phyloP scores from a whole-genome alignment of 2,113 vertebrate genomes.

The Nettapus auritus region DNA sequence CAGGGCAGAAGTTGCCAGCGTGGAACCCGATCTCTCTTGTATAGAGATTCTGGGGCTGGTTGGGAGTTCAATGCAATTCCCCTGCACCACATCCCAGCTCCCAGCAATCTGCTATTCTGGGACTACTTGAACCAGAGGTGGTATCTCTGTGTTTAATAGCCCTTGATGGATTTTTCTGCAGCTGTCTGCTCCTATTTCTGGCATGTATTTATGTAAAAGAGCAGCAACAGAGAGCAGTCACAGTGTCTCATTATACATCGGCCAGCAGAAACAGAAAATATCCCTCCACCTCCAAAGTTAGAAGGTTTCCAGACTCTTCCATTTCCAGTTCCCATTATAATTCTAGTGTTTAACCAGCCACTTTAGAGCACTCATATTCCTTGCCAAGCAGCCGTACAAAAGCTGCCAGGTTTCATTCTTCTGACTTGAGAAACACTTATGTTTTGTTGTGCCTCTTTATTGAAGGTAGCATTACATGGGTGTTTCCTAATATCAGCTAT shows the following conservation, averaged over 20 bases:
- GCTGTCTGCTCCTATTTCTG: conserved; percentile 54
- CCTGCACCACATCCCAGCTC: background rate
- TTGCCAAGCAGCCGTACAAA: conserved; percentile 10
- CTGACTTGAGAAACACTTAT: background rate
- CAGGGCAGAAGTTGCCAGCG: background rate
- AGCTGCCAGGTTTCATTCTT: conserved; percentile 36
- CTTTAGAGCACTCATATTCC: background rate
- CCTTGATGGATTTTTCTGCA: conserved; percentile 42
- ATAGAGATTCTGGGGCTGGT: fast-evolving
- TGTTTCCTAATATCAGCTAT: conserved; percentile 26
- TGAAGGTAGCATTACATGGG: conserved; percentile 44
- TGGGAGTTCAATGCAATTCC: fast-evolving
- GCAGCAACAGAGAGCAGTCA: background rate
- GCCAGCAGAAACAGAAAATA: conserved; percentile 33
- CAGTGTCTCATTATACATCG: background rate
- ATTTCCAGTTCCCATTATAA: conserved; percentile 23
- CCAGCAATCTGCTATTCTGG: background rate
- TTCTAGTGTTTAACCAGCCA: background rate
- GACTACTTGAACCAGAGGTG: background rate
- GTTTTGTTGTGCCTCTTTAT: conserved; percentile 25
- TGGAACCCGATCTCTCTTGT: fast-evolving
- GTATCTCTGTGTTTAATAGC: conserved; percentile 18
- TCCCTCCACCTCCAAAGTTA: background rate
- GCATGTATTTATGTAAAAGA: conserved; percentile 30
- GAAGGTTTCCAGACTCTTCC: conserved; percentile 35